phyloP scores from a whole-genome alignment of 2,888 invertebrate species.

The Erebia aethiops region DNA sequence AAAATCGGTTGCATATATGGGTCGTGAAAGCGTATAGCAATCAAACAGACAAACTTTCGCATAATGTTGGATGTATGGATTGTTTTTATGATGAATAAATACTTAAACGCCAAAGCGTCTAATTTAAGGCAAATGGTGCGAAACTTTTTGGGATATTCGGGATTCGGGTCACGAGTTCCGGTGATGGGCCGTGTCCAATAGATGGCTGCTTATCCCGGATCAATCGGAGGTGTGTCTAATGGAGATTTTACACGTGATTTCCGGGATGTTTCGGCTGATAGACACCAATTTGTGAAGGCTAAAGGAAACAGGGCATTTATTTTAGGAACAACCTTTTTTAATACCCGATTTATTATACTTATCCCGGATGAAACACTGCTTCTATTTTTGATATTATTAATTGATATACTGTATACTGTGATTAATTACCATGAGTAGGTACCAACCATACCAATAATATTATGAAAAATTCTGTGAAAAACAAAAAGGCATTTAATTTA shows the following conservation, averaged over 20 bases:
- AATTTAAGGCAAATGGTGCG: constrained; percentile 40
- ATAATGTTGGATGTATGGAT: too few relatives aligned
- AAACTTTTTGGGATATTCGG: constrained; percentile 55
- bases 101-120: constrained; percentile 29
- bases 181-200: constrained; percentile 72
- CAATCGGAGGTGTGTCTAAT: constrained; percentile 75
- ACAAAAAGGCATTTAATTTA: too few relatives aligned
- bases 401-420: too few relatives aligned
- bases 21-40: too few relatives aligned
- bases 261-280: constrained; percentile 58
- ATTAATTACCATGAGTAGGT: too few relatives aligned
- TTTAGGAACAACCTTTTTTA: not conserved
- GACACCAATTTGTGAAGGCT: constrained; percentile 54
- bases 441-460: too few relatives aligned
- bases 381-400: too few relatives aligned
- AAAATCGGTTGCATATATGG: too few relatives aligned
- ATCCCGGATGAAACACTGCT: too few relatives aligned
- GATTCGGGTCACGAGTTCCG: constrained; percentile 75
- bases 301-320: constrained; percentile 22
- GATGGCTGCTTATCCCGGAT: constrained; percentile 76
- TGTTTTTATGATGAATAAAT: too few relatives aligned
- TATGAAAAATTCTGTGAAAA: too few relatives aligned
- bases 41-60: too few relatives aligned
- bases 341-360: not conserved
- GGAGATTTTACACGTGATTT: constrained; percentile 82